Base-by-base conservation (phyloP, 2,888 invertebrate species). In the Drosophila paucipuncta region DNA sequence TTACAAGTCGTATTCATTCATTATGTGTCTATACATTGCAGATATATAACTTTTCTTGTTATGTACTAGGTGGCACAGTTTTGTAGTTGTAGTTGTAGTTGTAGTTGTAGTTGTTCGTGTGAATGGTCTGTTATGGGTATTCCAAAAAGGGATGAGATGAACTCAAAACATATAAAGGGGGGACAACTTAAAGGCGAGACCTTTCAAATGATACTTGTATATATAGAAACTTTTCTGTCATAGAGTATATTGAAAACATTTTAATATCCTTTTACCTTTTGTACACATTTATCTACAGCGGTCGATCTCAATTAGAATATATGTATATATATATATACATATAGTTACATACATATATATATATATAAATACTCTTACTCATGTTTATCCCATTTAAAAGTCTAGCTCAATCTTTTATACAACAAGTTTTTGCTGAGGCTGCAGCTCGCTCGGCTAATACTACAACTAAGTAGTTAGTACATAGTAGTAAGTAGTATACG, bases 11-110 rank as follows among this genome's bases (percentile, higher is more conserved):
- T 72, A 55, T 83, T 39, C 68, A 58, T 68, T 49, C 53, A 60
- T 73, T 83, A 71, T 85, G 64, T 83, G 73, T 72, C 25, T 54
- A 68, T 79, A 78, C 82, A 84, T 83, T 78, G 81, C 80, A 82
- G 86, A 90, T 87, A 85, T 85, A 91, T 91, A 85, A 85, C 90
- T 85, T 91, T 79, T 78, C 58, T 91, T 87, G 91, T 90, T 87
- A 87, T 87, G 90, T 91, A 86, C 87, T 87, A 87, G 87, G 87
- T 87, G 87, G 87, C 87, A 87, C 87, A 87, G 91, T 90, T 91
- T 85, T 77, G 62, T 86, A 47, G 28, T 47, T 47, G 47, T 47
- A 47, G 47, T 86, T 78, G 74, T 90, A 72, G 77, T 83, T 53
- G 22, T 53, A n/a, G 52, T 55, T 37, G 25, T 85, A 70, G 70